phyloP scores from a whole-genome alignment of 1,140 invertebrate species.

The Hypsibius dujardini region DNA sequence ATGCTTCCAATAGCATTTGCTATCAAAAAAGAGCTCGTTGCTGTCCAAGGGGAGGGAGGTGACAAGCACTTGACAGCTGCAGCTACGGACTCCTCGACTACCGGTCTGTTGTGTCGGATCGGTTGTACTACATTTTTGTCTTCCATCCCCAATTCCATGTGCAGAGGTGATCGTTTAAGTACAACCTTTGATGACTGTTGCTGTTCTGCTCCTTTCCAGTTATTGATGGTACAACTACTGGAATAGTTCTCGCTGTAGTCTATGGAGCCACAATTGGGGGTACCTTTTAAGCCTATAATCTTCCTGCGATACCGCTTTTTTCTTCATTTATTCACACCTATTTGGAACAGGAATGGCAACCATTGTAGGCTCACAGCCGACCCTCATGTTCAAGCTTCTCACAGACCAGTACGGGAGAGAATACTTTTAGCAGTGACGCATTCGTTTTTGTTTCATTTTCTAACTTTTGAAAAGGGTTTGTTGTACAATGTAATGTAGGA shows the following conservation, averaged over 20 bases:
- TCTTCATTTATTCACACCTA: too few relatives aligned
- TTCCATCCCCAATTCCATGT: too few relatives aligned
- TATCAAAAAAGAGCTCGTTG: constrained; percentile 25
- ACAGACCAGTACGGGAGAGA: background rate
- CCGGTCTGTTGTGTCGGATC: too few relatives aligned
- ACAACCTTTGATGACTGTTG: too few relatives aligned
- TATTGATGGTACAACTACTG: background rate
- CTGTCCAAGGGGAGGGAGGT: too few relatives aligned
- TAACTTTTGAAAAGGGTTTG: background rate
- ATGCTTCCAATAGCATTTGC: constrained; percentile 36
- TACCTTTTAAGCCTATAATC: background rate
- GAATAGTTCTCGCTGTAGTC: background rate
- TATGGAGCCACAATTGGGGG: background rate
- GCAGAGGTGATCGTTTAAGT: too few relatives aligned
- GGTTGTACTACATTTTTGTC: too few relatives aligned
- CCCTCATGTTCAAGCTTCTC: background rate
- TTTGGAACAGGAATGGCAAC: background rate
- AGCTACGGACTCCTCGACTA: too few relatives aligned
- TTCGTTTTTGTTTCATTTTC: background rate
- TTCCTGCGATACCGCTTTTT: too few relatives aligned
- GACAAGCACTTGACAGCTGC: too few relatives aligned
- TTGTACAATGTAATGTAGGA: background rate
- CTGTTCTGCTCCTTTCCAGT: too few relatives aligned
- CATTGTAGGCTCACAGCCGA: background rate
- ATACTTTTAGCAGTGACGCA: background rate